Base-by-base conservation (phyloP, 2,113 vertebrate species). In the Turnix velox region DNA sequence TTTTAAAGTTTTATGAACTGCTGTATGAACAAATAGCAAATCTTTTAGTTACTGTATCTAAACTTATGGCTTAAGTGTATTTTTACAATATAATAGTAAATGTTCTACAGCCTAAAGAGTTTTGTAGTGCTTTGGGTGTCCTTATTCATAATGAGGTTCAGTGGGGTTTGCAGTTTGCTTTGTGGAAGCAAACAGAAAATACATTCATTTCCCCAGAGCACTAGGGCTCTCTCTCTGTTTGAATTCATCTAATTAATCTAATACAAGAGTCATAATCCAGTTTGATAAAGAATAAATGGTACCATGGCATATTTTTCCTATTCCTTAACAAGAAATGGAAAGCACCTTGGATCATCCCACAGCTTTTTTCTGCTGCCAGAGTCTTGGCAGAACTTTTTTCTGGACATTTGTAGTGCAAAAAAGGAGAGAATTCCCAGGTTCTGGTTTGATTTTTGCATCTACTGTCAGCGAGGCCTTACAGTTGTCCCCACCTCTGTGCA, bases 371-470 rank as follows among this genome's bases (percentile, higher is more conserved):
- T 46, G 65, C 40, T 84, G 65, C 30, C 75, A 65, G 28, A 45
- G 18, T 48, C 43, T 27, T 43, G 84, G 52, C 48, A 79, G 45
- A 77, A 65, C 59, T 19, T 83, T 37, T 48, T 63, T 40, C 40
- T 95, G 25, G 71, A 51, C 76, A 87, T 74, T 10, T 1, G 11
- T 40, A 81, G 58, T 83, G 73, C 63, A 93, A 94, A 54, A 81
- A 95, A 17, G 46, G 68, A 90, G 69, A 51, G 89, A 94, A 88
- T 72, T 24, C 69, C 39, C 11, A 1, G 31, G 30, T 57, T 83
- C 45, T 91, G 54, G 63, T 76, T 63, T 91, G 40, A 46, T 86
- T 92, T 96, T 96, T 93, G 12, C 37, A 62, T 84, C 67, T 91
- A 19, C 84, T 90, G 12, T 92, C 91, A 73, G 37, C 27, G 8